Evolutionary conservation across 2,888 invertebrate species (phyloP), one percentile per base, ranked within the genome.

Genomic region (Spialia ferax): DNA sequence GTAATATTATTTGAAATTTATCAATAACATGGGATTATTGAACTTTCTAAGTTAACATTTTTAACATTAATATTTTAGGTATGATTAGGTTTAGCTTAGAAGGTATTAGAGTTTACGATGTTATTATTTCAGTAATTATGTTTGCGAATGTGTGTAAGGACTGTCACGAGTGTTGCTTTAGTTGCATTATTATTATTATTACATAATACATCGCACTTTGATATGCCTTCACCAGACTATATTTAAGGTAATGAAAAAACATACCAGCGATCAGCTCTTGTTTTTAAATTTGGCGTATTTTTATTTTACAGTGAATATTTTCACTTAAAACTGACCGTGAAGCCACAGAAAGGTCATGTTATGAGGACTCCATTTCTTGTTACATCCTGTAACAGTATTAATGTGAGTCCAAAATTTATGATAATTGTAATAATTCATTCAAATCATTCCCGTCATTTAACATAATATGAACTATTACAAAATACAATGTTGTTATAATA

Each of bases 381-480:
- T 85, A 79, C 79, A 62, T 61, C 56, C 64, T 71, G 79, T 81
- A 87, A 83, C 78, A 72, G 69, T 74, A 74, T 72, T 60, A 71
- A 75, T 74, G 79, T 64, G 80, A 84, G 82, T 78, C 74, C 73
- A 70, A 65, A 62, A 68, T 70, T 54, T n/a, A n/a, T n/a, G n/a
- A 59, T 42, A 65, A 68, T 69, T 70, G 76, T 77, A 78, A 82
- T 84, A 80, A 84, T 82, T 87, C 89, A 88, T 89, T 88, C 80
- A 82, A 85, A 92, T 89, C 92, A 93, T 92, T 92, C 91, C 91
- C 87, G 82, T 85, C 85, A 87, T 85, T 80, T 79, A 81, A 77
- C 77, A 79, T n/a, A n/a, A n/a, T 50, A 80, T 79, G 74, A 79
- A 79, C 78, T 70, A 77, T 74, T 80, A 76, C 82, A 81, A 79